phyloP scores from a whole-genome alignment of 2,797 vertebrate genomes.

The Alca torda region DNA sequence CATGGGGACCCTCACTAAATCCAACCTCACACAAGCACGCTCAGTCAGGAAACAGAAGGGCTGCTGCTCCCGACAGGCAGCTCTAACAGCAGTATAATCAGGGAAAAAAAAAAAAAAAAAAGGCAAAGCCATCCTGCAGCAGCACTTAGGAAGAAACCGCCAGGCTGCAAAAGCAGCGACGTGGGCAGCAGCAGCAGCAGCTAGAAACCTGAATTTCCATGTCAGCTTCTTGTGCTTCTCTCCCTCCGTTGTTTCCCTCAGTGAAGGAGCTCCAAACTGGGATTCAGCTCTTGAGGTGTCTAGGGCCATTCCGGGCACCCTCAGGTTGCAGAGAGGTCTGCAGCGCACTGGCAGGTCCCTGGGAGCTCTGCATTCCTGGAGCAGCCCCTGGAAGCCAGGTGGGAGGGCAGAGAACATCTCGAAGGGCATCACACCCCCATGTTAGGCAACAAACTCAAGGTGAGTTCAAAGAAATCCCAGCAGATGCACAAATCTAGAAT shows the following conservation, averaged over 20 bases:
- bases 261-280: background rate
- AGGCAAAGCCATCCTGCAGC: background rate
- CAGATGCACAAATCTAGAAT: background rate
- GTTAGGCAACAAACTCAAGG: background rate
- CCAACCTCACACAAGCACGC: background rate
- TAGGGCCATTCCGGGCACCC: background rate
- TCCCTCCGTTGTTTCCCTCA: background rate
- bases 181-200: background rate
- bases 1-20: background rate
- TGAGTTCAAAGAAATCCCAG: background rate
- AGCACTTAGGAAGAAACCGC: background rate
- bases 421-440: background rate
- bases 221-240: background rate
- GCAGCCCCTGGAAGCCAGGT: background rate
- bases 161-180: background rate
- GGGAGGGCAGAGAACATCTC: background rate
- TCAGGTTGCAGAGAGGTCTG: background rate
- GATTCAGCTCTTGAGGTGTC: background rate
- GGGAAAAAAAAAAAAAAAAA: background rate
- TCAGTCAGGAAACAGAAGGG: background rate
- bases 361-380: background rate
- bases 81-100: background rate
- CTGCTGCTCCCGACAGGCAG: background rate
- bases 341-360: background rate
- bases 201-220: background rate